A percentile compares a stretch with the other conserved stretches of the same genome.
phyloP scores from a whole-genome alignment of 2,113 vertebrate genomes.

The Gyps fulvus region DNA sequence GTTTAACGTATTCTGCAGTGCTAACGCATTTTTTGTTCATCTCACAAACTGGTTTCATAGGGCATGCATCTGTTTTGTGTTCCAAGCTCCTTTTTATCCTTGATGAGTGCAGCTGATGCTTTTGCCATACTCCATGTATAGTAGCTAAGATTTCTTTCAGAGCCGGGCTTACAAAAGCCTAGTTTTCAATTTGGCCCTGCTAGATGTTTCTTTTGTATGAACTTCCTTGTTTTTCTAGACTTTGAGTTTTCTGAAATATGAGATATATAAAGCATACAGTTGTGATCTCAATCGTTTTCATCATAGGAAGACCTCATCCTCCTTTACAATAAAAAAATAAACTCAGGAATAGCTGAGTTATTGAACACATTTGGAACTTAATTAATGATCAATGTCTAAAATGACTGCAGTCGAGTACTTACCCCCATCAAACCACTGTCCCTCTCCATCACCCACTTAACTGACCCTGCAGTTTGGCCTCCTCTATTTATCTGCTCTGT shows the following conservation, averaged over 20 bases:
- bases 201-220: neutral
- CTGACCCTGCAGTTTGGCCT: conserved; percentile 57
- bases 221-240: neutral
- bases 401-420: conserved; percentile 17
- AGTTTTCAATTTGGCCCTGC: neutral
- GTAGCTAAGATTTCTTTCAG: neutral
- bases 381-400: conserved; percentile 53
- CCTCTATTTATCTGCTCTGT: conserved; percentile 46
- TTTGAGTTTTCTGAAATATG: neutral
- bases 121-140: neutral
- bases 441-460: conserved; percentile 45
- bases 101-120: neutral
- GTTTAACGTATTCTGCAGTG: neutral
- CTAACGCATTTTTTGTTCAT: neutral
- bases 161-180: neutral
- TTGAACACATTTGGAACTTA: conserved; percentile 50
- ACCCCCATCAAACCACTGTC: conserved; percentile 47
- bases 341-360: conserved; percentile 37
- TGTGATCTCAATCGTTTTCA: neutral
- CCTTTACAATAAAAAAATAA: conserved; percentile 27
- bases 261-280: neutral
- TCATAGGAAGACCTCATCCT: neutral
- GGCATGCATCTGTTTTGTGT: neutral
- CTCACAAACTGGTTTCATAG: neutral
- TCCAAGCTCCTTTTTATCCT: neutral